phyloP scores from a whole-genome alignment of 2,113 vertebrate genomes.

The Chaetodon trifascialis region DNA sequence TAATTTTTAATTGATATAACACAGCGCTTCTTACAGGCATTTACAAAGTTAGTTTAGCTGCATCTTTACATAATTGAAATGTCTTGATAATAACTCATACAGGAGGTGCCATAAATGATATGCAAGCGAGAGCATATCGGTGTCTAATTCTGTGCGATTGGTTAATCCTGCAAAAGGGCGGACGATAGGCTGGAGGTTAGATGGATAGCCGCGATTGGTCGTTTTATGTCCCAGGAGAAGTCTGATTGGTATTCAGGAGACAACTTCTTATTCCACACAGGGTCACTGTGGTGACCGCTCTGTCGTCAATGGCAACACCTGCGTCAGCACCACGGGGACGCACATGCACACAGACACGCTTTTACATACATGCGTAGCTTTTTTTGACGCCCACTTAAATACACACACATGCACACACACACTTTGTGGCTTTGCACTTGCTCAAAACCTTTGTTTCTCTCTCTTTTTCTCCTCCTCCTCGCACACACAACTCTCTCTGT shows the following conservation, averaged over 20 bases:
- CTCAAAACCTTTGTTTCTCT: constrained; percentile 36
- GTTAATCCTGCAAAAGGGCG: constrained; percentile 48
- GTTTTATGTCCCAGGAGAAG: constrained; percentile 50
- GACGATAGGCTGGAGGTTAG: constrained; percentile 43
- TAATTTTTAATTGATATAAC: constrained; percentile 44
- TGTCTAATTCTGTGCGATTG: constrained; percentile 49
- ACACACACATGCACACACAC: neutral
- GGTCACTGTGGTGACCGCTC: constrained; percentile 73
- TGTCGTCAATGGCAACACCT: constrained; percentile 78
- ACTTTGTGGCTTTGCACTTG: neutral
- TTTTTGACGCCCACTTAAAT: neutral
- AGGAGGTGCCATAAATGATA: constrained; percentile 14
- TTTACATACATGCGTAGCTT: constrained; percentile 14
- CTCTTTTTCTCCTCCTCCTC: neutral
- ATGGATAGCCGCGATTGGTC: constrained; percentile 52
- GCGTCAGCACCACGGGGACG: constrained; percentile 68
- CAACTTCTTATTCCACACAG: constrained; percentile 62
- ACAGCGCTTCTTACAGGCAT: constrained; percentile 27
- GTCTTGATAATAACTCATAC: constrained; percentile 40
- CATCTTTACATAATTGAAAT: constrained; percentile 51
- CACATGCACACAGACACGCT: constrained; percentile 27
- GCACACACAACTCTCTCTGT: constrained; percentile 48
- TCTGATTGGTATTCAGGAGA: constrained; percentile 75
- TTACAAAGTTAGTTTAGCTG: constrained; percentile 31
- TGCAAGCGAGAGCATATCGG: constrained; percentile 38